These are phyloP conservation scores for Rugalucina vietnamica DNA, from an alignment of 2,888 invertebrate genomes.

Conservation along the genomic window DNA sequence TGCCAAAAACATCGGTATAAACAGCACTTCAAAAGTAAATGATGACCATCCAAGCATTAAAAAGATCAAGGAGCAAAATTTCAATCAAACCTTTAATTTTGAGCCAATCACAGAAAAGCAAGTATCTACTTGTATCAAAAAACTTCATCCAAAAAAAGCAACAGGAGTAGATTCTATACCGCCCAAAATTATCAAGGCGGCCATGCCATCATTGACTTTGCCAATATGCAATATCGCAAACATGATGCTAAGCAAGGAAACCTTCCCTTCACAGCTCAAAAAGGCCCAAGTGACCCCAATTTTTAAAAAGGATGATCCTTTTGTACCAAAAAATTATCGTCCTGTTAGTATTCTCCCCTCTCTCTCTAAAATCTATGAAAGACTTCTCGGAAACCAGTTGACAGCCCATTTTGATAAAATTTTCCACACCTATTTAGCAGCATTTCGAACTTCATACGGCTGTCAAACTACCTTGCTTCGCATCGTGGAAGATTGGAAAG, in stretches of 20 bases:
- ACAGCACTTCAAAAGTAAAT: neutral
- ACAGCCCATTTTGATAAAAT: neutral
- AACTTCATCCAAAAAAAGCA: neutral
- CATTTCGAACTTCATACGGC: neutral
- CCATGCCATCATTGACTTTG: neutral
- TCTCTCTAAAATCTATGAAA: neutral
- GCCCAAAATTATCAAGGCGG: neutral
- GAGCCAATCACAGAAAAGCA: neutral
- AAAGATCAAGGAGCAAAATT: neutral
- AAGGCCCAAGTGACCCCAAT: neutral
- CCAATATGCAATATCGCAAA: neutral
- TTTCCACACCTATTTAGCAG: neutral
- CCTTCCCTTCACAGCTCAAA: neutral
- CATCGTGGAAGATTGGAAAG: neutral
- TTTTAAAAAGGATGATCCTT: neutral
- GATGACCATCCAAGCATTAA: neutral
- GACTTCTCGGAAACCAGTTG: neutral
- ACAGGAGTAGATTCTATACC: neutral
- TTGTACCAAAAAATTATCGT: neutral
- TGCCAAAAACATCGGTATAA: neutral
- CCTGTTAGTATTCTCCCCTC: neutral
- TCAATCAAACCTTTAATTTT: neutral
- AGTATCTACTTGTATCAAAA: too few relatives aligned
- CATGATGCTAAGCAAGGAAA: neutral
- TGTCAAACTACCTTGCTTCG: neutral